These are phyloP conservation scores for Drosophila colorata DNA, from an alignment of 2,888 invertebrate genomes.

Conservation along the genomic window DNA sequence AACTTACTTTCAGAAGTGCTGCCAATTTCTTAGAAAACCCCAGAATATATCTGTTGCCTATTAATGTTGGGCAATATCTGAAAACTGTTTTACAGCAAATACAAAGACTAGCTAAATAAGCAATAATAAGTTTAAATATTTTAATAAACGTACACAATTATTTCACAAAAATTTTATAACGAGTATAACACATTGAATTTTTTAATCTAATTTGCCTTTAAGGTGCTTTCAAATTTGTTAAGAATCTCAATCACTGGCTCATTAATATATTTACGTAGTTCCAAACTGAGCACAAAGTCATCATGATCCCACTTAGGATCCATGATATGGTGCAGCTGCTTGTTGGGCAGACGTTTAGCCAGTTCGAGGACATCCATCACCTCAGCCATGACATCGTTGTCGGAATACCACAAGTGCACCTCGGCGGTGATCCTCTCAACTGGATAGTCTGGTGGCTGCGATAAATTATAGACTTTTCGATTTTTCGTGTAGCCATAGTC, in stretches of 20 bases:
- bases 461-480: constrained; percentile 49
- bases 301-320: constrained; percentile 70
- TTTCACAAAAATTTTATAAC: neutral
- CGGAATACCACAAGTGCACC: constrained; percentile 74
- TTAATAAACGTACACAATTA: neutral
- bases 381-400: constrained; percentile 67
- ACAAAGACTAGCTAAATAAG: no score
- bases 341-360: constrained; percentile 62
- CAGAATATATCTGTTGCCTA: no score
- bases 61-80: no score
- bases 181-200: neutral
- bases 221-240: constrained; percentile 48
- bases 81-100: no score
- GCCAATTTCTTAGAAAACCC: no score
- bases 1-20: no score
- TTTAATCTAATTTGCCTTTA: neutral
- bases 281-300: constrained; percentile 57
- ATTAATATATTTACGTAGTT: constrained; percentile 63
- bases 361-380: constrained; percentile 68
- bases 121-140: neutral
- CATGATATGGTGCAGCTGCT: constrained; percentile 55
- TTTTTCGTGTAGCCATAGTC: constrained; percentile 66
- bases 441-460: constrained; percentile 69
- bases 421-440: constrained; percentile 55
- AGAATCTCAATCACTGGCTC: constrained; percentile 67